Evolutionary conservation across 2,888 invertebrate species (phyloP).

Genomic region (Leptinotarsa peninsularis): DNA sequence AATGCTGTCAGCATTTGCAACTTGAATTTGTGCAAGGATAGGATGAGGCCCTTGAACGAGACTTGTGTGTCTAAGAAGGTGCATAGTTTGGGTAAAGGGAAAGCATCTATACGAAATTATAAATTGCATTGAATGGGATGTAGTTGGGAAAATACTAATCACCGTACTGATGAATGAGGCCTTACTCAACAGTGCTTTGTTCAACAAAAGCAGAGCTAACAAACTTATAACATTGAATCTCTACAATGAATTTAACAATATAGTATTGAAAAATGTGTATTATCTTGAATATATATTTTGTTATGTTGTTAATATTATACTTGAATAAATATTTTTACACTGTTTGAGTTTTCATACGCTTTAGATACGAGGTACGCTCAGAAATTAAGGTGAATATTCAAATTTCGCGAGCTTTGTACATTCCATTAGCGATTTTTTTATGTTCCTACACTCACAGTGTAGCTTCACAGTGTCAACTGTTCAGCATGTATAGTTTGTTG

Average conservation of each 20-base stretch:
- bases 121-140: constrained; percentile 49
- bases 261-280: constrained; percentile 6
- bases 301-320: not conserved
- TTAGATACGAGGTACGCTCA: too few species aligned
- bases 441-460: too few species aligned
- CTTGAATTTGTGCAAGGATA: constrained; percentile 68
- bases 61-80: constrained; percentile 71
- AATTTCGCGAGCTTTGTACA: too few species aligned
- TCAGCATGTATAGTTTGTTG: too few species aligned
- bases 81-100: constrained; percentile 56
- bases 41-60: constrained; percentile 69
- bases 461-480: too few species aligned
- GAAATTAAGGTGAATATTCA: too few species aligned
- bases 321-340: constrained; percentile 9
- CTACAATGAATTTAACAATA: constrained; percentile 5
- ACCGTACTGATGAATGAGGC: not conserved
- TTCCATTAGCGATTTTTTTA: too few species aligned
- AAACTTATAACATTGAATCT: not conserved
- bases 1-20: constrained; percentile 73
- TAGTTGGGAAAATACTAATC: not conserved
- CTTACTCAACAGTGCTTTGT: not conserved
- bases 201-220: not conserved
- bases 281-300: not conserved
- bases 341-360: not conserved
- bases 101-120: constrained; percentile 53